phyloP scores from a whole-genome alignment of 2,888 invertebrate genomes.

The Parnassius glacialis region DNA sequence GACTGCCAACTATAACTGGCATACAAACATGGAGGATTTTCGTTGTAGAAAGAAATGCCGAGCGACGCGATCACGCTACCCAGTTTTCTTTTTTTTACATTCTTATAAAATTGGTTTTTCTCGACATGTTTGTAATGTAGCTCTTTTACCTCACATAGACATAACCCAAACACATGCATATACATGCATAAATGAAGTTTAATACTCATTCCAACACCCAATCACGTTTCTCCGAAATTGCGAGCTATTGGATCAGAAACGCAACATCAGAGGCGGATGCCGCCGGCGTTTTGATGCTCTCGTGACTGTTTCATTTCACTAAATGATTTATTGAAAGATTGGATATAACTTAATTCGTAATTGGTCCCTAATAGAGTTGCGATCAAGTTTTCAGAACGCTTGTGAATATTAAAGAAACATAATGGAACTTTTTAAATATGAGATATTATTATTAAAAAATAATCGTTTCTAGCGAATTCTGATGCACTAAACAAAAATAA shows the following conservation, averaged over 20 bases:
- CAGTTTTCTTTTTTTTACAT: too few relatives aligned
- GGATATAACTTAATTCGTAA: slow-evolving; percentile 18
- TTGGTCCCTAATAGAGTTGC: slow-evolving; percentile 9
- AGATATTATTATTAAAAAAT: too few relatives aligned
- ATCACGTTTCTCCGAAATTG: slow-evolving; percentile 21
- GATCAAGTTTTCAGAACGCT: neutral
- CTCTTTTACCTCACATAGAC: neutral
- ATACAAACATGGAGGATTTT: too few relatives aligned
- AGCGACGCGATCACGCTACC: too few relatives aligned
- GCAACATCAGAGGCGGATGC: slow-evolving; percentile 17
- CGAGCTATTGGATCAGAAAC: slow-evolving; percentile 18
- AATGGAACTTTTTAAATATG: too few relatives aligned
- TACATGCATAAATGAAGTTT: slow-evolving; percentile 3
- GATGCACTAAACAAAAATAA: too few relatives aligned
- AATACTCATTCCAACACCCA: slow-evolving; percentile 16
- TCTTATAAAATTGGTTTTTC: too few relatives aligned
- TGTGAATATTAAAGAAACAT: neutral
- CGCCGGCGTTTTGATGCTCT: slow-evolving; percentile 18
- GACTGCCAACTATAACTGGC: too few relatives aligned
- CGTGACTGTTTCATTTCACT: slow-evolving; percentile 19
- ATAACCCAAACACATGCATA: neutral
- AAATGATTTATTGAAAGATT: slow-evolving; percentile 20
- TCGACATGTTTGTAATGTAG: neutral
- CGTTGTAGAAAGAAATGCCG: too few relatives aligned
- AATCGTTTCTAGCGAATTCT: too few relatives aligned